Conservation (phyloP, 2,797 vertebrate genomes). For the Platalea minor region DNA sequence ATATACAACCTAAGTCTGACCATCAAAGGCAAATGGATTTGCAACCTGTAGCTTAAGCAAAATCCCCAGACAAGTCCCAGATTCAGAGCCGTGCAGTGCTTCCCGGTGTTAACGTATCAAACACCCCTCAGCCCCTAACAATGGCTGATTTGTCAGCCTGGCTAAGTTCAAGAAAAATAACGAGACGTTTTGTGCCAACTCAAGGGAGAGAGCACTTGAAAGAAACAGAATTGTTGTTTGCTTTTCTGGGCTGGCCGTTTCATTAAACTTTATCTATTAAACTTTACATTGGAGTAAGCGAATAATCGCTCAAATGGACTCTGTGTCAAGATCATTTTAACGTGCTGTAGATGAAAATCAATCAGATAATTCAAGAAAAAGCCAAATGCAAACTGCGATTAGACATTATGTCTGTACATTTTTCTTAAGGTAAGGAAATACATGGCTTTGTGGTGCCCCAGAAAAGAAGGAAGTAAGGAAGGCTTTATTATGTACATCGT, state of each 20-base stretch:
- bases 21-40: not conserved
- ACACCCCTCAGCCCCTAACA: not conserved
- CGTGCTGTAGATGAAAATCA: not conserved
- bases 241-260: not conserved
- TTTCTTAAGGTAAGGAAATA: not conserved
- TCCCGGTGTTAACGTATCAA: fast-evolving
- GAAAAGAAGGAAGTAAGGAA: not conserved
- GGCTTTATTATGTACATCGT: not conserved
- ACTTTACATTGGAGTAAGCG: not conserved
- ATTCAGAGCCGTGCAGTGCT: not conserved
- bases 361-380: not conserved
- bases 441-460: not conserved
- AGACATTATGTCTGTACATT: not conserved
- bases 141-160: not conserved
- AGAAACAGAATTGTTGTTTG: not conserved
- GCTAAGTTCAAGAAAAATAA: not conserved
- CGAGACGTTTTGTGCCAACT: not conserved
- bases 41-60: not conserved
- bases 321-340: not conserved
- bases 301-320: not conserved
- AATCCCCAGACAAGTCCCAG: not conserved
- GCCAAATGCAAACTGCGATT: not conserved
- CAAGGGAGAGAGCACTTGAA: not conserved
- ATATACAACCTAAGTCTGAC: fast-evolving
- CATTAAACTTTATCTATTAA: not conserved